Base-by-base conservation (phyloP, 2,113 vertebrate species). In the Pseudopipra pipra region DNA sequence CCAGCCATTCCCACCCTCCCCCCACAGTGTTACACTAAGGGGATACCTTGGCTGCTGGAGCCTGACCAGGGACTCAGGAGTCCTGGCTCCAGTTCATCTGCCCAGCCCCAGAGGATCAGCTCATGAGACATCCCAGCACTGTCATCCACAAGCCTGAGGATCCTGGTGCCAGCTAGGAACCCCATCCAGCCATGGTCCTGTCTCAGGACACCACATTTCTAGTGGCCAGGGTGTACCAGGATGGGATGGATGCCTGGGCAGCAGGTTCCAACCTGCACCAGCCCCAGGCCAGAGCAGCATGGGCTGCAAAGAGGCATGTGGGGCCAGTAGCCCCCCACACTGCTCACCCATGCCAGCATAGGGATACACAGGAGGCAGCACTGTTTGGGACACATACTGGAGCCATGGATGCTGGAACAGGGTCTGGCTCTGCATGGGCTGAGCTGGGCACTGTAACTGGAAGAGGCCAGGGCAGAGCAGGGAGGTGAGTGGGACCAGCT, bases 311-410 rank as follows among this genome's bases (percentile, higher is more conserved):
- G 59, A 56, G 33, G 23, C 3, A 4, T 2, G 0, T 2, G 2
- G 2, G 35, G 28, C 15, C 11, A 12, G 27, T 63, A 80, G 21
- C 4, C 19, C 27, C 7, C 11, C 22, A 37, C 0, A 0, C 33
- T 70, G 33, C 24, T 81, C n/a, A 16, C 22, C 49, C 44, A 16
- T 20, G 18, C 30, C 54, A 68, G 58, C 15, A 39, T 3, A 4
- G 35, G 9, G 24, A 6, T 12, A 56, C 24, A 35, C 33, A 47
- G 59, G 66, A 68, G 15, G 33, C 1, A 2, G 18, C 39, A 55
- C 11, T 1, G 2, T 5, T 35, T 19, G 18, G 30, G 30, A 39
- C 27, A 33, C 14, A 17, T 35, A 8, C 23, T 31, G 2, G 2
- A 76, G 62, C 20, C 41, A 25, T 44, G 44, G 67, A 65, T 86